Conservation (phyloP, 1,140 invertebrate genomes). For the Pseudobourletiella spinata region DNA sequence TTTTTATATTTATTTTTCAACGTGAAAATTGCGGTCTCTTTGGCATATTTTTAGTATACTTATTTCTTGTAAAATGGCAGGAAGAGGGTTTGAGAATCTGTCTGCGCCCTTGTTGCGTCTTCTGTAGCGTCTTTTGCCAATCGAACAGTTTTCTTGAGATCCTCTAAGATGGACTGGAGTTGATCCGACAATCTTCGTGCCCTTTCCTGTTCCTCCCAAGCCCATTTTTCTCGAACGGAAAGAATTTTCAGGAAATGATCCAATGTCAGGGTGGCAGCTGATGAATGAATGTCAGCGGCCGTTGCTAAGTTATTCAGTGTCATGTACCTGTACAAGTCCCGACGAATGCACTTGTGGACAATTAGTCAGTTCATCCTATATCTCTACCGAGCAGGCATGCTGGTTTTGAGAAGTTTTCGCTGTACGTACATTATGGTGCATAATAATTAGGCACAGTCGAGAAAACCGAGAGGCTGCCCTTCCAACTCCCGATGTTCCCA, state of each 20-base stretch:
- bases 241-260: neutral
- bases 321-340: conserved; percentile 4
- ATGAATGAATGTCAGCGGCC: conserved; percentile 3
- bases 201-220: conserved; percentile 7
- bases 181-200: conserved; percentile 11
- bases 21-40: neutral
- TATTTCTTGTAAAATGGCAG: neutral
- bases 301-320: neutral
- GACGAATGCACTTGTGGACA: neutral
- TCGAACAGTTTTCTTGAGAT: conserved; percentile 10
- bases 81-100: neutral
- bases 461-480: no score
- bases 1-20: neutral
- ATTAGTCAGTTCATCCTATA: neutral
- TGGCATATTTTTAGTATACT: neutral
- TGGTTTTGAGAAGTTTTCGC: neutral
- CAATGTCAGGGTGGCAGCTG: neutral
- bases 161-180: conserved; percentile 8
- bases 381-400: neutral
- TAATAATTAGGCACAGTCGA: no score
- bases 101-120: neutral
- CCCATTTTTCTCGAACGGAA: conserved; percentile 20
- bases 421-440: no score
- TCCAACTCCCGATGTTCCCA: no score
- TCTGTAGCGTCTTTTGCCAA: conserved; percentile 14